A percentile compares a stretch with the other conserved stretches of the same genome.
Conservation (phyloP, 2,888 invertebrate species). For the Agrotis exclamationis region DNA sequence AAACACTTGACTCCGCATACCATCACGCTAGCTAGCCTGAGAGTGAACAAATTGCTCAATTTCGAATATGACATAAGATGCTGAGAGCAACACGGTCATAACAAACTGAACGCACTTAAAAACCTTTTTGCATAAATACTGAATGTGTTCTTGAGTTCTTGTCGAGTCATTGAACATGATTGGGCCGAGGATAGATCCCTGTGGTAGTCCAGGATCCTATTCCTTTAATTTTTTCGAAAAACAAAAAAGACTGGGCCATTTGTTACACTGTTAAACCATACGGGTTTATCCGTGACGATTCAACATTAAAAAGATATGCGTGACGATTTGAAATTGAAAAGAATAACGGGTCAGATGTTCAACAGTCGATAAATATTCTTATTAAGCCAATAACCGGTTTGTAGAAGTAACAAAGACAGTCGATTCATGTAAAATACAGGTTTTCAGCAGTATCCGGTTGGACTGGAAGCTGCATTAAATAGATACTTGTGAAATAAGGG, state of each 20-base stretch:
- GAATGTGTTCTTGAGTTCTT: not conserved
- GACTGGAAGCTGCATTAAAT: not conserved
- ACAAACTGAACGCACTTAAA: slow-evolving; percentile 14
- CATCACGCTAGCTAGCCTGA: slow-evolving; percentile 40
- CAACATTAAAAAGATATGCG: too few relatives aligned
- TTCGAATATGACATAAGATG: slow-evolving; percentile 53
- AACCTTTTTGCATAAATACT: slow-evolving; percentile 10
- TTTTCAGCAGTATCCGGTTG: not conserved
- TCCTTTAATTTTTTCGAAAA: too few relatives aligned
- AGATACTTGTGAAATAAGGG: too few relatives aligned
- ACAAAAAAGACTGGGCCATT: too few relatives aligned
- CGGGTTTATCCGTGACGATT: too few relatives aligned
- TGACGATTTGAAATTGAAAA: not conserved
- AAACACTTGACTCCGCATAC: slow-evolving; percentile 35
- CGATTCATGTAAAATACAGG: not conserved
- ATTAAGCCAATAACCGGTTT: not conserved
- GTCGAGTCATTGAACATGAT: slow-evolving; percentile 1
- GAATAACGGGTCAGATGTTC: too few relatives aligned
- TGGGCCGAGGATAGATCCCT: slow-evolving; percentile 13
- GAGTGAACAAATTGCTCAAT: slow-evolving; percentile 52
- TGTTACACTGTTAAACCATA: too few relatives aligned
- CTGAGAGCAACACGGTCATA: slow-evolving; percentile 9
- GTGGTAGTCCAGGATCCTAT: not conserved
- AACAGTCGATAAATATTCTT: not conserved
- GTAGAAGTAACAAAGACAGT: not conserved